A percentile compares a stretch with the other conserved stretches of the same genome.
Evolutionary conservation across 2,888 invertebrate species (phyloP).

Genomic region (Ommatoiulus sabulosus): DNA sequence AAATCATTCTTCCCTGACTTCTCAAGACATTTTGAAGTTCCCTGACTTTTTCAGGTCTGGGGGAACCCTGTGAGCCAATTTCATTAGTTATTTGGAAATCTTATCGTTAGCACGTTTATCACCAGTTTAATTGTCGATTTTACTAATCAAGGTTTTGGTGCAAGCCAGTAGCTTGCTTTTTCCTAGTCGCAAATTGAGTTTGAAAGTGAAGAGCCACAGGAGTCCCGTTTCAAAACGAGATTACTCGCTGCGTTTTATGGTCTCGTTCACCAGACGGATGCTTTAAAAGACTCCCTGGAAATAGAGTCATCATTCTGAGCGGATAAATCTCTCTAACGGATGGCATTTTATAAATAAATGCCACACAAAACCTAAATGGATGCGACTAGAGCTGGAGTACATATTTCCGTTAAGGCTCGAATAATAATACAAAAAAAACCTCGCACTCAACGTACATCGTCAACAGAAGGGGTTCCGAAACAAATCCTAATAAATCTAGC

Average conservation of each 20-base stretch:
- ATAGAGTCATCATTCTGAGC: constrained; percentile 15
- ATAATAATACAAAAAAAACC: not conserved
- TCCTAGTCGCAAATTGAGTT: not conserved
- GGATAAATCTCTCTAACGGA: constrained; percentile 4
- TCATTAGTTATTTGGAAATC: no score
- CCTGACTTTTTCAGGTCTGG: no score
- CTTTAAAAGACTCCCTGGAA: constrained; percentile 34
- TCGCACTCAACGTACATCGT: not conserved
- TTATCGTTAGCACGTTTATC: no score
- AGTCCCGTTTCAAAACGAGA: constrained; percentile 16
- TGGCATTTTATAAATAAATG: constrained; percentile 15
- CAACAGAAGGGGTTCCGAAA: not conserved
- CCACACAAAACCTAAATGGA: not conserved
- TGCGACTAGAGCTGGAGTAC: not conserved
- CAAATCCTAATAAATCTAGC: not conserved
- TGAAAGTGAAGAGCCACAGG: not conserved
- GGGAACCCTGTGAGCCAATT: no score
- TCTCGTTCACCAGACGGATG: not conserved
- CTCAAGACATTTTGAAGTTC: no score
- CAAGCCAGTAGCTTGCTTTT: not conserved
- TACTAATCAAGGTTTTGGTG: not conserved
- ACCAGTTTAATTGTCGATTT: not conserved
- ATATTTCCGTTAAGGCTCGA: constrained; percentile 10
- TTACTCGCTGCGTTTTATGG: not conserved
- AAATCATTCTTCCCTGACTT: no score